These are phyloP conservation scores for Pitta sordida DNA, from an alignment of 2,113 vertebrate genomes.

Conservation along the genomic window DNA sequence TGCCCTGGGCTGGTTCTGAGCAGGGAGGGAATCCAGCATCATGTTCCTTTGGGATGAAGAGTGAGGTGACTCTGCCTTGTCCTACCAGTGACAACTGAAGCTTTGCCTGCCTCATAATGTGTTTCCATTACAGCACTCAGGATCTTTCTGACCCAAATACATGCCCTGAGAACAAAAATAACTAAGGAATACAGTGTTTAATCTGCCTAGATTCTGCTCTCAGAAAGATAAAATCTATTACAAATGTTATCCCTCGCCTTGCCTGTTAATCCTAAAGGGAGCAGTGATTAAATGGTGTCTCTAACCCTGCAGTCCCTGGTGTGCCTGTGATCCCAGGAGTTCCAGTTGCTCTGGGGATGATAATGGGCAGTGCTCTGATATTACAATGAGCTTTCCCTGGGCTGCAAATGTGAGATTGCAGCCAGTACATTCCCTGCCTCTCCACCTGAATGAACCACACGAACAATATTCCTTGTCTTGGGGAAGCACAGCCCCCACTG, in stretches of 20 bases:
- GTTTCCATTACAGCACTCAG: neutral
- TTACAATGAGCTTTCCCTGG: neutral
- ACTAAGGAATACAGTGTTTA: neutral
- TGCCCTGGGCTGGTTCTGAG: neutral
- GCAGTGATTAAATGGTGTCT: neutral
- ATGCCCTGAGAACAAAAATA: neutral
- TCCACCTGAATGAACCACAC: neutral
- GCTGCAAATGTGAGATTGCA: neutral
- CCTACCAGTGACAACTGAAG: neutral
- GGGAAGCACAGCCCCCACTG: neutral
- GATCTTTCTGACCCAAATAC: slow-evolving; percentile 26
- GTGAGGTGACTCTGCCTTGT: neutral
- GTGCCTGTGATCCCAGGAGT: neutral
- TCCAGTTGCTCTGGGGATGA: neutral
- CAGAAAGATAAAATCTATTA: neutral
- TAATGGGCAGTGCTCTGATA: neutral
- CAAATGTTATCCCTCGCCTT: neutral
- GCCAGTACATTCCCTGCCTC: neutral
- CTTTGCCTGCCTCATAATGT: neutral
- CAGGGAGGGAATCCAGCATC: neutral
- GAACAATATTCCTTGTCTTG: neutral
- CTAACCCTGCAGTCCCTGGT: neutral
- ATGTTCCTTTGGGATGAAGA: neutral
- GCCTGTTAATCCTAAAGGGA: neutral
- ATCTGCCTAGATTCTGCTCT: neutral